Conservation (phyloP, 2,797 vertebrate genomes). For the Phoeniculus purpureus region DNA sequence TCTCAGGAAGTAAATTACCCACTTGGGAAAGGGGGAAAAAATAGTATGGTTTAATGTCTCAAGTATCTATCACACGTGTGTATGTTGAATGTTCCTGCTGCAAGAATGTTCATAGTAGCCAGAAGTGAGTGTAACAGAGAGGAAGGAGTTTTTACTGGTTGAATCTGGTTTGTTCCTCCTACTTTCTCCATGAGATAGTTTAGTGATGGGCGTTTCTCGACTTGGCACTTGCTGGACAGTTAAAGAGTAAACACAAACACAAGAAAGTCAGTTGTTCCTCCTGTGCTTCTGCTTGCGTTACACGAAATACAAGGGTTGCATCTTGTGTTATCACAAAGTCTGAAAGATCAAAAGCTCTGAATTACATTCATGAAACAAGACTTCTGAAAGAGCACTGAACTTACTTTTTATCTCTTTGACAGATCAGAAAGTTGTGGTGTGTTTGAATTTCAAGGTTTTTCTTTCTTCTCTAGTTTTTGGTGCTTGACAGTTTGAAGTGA, state of each 20-base stretch:
- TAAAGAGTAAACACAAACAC: not conserved
- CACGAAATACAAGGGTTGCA: fast-evolving
- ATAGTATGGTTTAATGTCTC: not conserved
- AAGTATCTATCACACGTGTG: not conserved
- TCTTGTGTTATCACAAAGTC: fast-evolving
- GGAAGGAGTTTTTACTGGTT: not conserved
- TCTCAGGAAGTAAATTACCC: not conserved
- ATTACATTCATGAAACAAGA: not conserved
- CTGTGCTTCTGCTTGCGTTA: not conserved
- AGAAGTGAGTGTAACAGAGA: not conserved
- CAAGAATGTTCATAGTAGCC: not conserved
- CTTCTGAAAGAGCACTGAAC: fast-evolving
- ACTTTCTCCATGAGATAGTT: fast-evolving
- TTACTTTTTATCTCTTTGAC: not conserved
- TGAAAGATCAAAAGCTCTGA: not conserved
- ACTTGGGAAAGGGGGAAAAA: not conserved
- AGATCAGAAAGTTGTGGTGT: not conserved
- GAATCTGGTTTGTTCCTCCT: not conserved
- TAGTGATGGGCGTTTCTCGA: not conserved
- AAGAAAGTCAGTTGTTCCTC: not conserved
- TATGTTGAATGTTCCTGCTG: not conserved
- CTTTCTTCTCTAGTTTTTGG: not conserved
- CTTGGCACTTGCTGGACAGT: not conserved
- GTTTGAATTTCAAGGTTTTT: not conserved
- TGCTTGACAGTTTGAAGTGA: not conserved